A percentile compares a stretch with the other conserved stretches of the same genome.
phyloP scores from a whole-genome alignment of 2,888 invertebrate genomes.

The Andrena dorsata region DNA sequence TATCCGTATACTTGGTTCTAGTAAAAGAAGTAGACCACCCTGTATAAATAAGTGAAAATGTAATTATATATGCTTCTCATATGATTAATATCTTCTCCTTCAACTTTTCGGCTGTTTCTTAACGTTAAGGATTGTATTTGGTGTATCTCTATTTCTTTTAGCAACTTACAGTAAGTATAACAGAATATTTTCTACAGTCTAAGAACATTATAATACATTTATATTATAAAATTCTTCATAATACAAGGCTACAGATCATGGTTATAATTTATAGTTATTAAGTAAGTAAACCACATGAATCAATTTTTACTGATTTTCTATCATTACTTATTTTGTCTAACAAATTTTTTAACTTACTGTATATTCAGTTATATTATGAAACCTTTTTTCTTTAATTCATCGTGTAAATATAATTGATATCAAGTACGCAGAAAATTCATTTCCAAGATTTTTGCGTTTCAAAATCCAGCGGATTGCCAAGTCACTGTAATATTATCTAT shows the following conservation, averaged over 20 bases:
- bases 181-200: slow-evolving; percentile 7
- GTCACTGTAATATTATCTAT: background rate
- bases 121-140: slow-evolving; percentile 34
- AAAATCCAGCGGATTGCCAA: slow-evolving; percentile 3
- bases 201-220: slow-evolving; percentile 6
- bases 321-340: background rate
- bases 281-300: slow-evolving; percentile 15
- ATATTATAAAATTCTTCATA: slow-evolving; percentile 6
- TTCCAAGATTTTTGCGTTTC: background rate
- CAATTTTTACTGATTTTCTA: background rate
- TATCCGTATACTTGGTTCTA: slow-evolving; percentile 11
- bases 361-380: background rate
- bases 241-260: background rate
- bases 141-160: slow-evolving; percentile 41
- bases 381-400: background rate
- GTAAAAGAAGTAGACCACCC: slow-evolving; percentile 47
- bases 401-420: background rate
- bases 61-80: slow-evolving; percentile 8
- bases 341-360: background rate
- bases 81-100: slow-evolving; percentile 27
- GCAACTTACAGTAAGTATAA: slow-evolving; percentile 48
- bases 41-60: slow-evolving; percentile 48
- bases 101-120: slow-evolving; percentile 25
- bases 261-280: slow-evolving; percentile 11
- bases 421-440: background rate